phyloP scores from a whole-genome alignment of 1,140 invertebrate genomes.

The Phortica variegata region DNA sequence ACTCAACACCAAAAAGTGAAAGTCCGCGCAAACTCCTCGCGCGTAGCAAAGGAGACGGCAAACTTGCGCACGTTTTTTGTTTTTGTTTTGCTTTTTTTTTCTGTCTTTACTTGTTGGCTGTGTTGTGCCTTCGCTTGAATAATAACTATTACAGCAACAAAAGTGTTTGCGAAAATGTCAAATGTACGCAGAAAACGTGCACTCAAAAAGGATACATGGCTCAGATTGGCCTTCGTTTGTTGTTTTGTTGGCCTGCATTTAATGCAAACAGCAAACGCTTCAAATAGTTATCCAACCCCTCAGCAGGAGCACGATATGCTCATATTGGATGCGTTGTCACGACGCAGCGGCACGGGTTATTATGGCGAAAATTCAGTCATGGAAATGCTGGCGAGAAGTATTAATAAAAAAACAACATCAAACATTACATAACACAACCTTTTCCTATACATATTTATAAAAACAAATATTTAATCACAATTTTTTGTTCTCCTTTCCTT shows the following conservation, averaged over 20 bases:
- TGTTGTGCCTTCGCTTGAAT: conserved; percentile 21
- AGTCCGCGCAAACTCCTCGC: conserved; percentile 2
- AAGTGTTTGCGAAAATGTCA: background rate
- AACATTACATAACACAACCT: background rate
- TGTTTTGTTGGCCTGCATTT: too few relatives aligned
- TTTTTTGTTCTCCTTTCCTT: conserved; percentile 49
- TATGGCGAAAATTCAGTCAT: conserved; percentile 70
- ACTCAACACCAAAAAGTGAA: conserved; percentile 5
- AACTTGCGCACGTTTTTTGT: too few relatives aligned
- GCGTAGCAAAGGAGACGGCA: too few relatives aligned
- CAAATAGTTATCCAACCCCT: conserved; percentile 59
- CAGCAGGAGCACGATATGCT: conserved; percentile 74
- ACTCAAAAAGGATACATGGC: conserved; percentile 42
- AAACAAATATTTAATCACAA: conserved; percentile 14
- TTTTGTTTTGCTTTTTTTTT: too few relatives aligned
- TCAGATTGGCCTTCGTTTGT: conserved; percentile 26
- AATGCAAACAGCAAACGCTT: too few relatives aligned
- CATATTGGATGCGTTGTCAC: conserved; percentile 69
- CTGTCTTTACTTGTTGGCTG: background rate
- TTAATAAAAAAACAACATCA: conserved; percentile 17
- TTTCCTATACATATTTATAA: conserved; percentile 2
- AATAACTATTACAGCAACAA: conserved; percentile 11
- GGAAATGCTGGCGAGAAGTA: conserved; percentile 81
- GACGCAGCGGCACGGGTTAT: conserved; percentile 63
- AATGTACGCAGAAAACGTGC: conserved; percentile 1